Evolutionary conservation across 2,113 vertebrate species (phyloP).

Genomic region (Okapia johnstoni): DNA sequence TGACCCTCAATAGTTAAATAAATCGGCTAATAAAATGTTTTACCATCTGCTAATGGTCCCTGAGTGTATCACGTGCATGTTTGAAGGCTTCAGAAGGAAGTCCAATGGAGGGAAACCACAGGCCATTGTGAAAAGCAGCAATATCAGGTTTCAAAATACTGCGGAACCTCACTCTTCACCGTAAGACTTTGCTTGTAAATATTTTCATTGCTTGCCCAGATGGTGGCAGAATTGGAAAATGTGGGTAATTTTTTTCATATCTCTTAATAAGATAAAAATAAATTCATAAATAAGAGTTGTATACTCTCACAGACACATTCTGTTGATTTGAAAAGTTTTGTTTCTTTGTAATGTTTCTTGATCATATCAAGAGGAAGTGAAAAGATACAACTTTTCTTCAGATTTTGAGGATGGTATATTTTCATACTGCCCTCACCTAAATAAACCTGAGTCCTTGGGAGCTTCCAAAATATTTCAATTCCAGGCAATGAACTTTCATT

Average conservation of each 20-base stretch:
- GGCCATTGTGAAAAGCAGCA: not conserved
- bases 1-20: conserved; percentile 56
- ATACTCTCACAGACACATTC: not conserved
- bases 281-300: not conserved
- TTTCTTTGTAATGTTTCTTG: not conserved
- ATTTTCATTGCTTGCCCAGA: conserved; percentile 25
- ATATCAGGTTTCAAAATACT: conserved; percentile 40
- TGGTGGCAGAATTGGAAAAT: conserved; percentile 17
- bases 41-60: conserved; percentile 60
- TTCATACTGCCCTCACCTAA: not conserved
- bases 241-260: not conserved
- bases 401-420: not conserved
- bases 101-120: not conserved
- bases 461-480: not conserved
- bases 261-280: not conserved
- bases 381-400: not conserved
- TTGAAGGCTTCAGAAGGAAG: conserved; percentile 22
- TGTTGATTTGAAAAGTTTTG: not conserved
- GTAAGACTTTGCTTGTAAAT: conserved; percentile 50
- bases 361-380: not conserved
- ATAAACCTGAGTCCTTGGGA: not conserved
- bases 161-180: not conserved
- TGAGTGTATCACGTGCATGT: not conserved
- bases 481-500: not conserved
- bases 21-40: conserved; percentile 66